Conservation (phyloP, 2,113 vertebrate genomes). For the Cyanoderma ruficeps region DNA sequence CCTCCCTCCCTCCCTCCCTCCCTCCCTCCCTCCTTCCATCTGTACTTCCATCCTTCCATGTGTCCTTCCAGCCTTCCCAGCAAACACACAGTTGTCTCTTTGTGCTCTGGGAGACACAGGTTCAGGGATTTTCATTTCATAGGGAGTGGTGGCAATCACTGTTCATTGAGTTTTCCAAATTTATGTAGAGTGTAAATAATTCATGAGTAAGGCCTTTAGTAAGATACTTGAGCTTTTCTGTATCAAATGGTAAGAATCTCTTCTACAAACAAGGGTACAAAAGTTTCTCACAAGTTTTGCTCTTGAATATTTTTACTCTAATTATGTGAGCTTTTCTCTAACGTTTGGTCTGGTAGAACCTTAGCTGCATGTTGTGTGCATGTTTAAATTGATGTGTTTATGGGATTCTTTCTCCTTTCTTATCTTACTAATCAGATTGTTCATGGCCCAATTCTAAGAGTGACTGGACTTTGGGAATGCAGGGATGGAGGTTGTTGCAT, state of each 20-base stretch:
- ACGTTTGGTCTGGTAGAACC: not conserved
- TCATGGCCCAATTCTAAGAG: not conserved
- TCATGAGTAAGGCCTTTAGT: not conserved
- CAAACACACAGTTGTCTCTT: not conserved
- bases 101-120: not conserved
- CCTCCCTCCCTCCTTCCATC: no score
- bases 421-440: slow-evolving; percentile 35
- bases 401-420: not conserved
- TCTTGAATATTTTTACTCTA: not conserved
- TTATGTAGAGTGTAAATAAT: not conserved
- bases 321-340: not conserved
- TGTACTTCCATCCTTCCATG: not conserved
- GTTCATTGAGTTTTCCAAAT: not conserved
- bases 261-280: not conserved
- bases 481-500: not conserved
- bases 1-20: not conserved
- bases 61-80: not conserved
- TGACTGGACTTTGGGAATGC: not conserved
- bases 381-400: not conserved
- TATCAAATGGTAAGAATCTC: not conserved
- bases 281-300: not conserved
- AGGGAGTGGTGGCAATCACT: not conserved
- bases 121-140: not conserved
- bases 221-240: not conserved
- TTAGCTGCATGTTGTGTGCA: not conserved